These are phyloP conservation scores for Neomorphus geoffroyi DNA, from an alignment of 2,797 vertebrate species.

Conservation along the genomic window DNA sequence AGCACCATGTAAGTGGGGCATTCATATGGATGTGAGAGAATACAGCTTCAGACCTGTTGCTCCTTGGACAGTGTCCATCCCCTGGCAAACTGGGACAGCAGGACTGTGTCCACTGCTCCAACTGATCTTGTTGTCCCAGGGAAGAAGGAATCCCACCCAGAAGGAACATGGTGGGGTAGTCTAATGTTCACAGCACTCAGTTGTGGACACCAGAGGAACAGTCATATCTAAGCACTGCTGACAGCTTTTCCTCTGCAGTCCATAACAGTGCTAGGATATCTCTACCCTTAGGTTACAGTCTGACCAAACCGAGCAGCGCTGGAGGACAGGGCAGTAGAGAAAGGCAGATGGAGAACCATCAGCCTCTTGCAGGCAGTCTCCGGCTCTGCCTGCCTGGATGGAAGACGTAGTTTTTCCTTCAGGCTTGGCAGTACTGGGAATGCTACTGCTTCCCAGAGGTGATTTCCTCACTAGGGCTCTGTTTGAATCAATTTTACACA, in stretches of 20 bases:
- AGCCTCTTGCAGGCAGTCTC: not conserved
- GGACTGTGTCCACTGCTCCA: not conserved
- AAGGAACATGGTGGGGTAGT: not conserved
- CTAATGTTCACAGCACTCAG: not conserved
- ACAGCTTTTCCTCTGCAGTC: not conserved
- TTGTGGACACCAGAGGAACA: not conserved
- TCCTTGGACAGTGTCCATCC: not conserved
- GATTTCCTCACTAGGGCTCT: not conserved
- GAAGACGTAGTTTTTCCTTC: not conserved
- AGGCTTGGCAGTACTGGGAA: not conserved
- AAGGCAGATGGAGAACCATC: not conserved
- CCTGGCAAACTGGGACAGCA: not conserved
- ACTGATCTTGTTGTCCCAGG: not conserved
- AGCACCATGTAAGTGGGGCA: not conserved
- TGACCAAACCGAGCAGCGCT: not conserved
- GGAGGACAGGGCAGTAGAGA: not conserved
- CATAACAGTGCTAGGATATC: not conserved
- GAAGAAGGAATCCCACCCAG: not conserved
- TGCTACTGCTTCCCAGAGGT: not conserved
- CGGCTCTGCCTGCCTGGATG: not conserved
- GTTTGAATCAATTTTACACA: not conserved
- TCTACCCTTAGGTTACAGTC: not conserved
- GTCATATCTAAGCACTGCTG: not conserved
- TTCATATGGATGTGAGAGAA: not conserved
- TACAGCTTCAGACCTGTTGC: not conserved